A percentile compares a stretch with the other conserved stretches of the same genome.
These are phyloP conservation scores for Larimichthys crocea DNA, from an alignment of 2,113 vertebrate species.

Conservation along the genomic window DNA sequence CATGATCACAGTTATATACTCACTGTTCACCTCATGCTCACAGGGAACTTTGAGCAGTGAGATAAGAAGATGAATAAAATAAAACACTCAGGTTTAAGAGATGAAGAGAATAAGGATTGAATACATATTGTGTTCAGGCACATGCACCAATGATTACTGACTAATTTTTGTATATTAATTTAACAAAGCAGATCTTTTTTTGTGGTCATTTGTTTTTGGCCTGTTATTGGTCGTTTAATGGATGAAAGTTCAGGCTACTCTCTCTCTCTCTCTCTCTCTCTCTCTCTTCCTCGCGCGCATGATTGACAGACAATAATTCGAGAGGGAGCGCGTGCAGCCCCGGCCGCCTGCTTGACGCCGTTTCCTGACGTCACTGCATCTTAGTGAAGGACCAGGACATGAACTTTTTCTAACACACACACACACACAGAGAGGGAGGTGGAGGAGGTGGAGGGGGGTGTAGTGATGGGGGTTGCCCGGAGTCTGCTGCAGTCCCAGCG, in stretches of 20 bases:
- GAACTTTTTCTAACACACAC: conserved; percentile 85
- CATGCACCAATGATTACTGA: background rate
- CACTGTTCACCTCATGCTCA: background rate
- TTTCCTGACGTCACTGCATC: conserved; percentile 89
- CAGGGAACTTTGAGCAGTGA: background rate
- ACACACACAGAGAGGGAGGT: too few species aligned
- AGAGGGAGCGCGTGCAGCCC: conserved; percentile 77
- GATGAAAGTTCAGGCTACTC: conserved; percentile 11
- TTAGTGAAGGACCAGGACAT: conserved; percentile 84
- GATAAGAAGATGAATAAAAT: background rate
- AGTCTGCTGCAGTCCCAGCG: conserved; percentile 56
- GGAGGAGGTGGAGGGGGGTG: background rate
- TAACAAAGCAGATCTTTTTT: background rate
- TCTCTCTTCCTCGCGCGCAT: conserved; percentile 15
- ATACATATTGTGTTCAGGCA: too few species aligned
- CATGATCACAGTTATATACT: background rate
- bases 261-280: conserved; percentile 13
- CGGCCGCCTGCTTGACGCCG: conserved; percentile 91
- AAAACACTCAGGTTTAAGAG: background rate
- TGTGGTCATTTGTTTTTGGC: too few species aligned
- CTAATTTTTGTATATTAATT: background rate
- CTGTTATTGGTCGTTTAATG: background rate
- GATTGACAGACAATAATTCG: conserved; percentile 88
- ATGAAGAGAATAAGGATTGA: too few species aligned
- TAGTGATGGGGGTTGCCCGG: conserved; percentile 28